Percentiles rank a stretch among this genome's conserved stretches.
phyloP scores from a whole-genome alignment of 2,113 vertebrate species.

The Nipponia nippon region DNA sequence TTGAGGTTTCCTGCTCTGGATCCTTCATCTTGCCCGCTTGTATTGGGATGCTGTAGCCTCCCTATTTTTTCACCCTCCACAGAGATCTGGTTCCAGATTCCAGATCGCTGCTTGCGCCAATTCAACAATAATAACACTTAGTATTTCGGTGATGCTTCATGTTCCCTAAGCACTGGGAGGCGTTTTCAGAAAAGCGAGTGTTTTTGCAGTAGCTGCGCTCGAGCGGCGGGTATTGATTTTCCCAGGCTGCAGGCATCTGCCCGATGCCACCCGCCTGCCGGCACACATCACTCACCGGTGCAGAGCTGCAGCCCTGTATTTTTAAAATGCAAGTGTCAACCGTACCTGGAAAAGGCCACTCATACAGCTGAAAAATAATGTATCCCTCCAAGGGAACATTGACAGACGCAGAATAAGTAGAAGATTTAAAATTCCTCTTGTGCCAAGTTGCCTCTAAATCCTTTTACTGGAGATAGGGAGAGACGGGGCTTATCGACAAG shows the following conservation, averaged over 20 bases:
- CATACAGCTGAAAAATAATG: neutral
- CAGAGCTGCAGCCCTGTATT: neutral
- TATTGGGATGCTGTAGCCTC: neutral
- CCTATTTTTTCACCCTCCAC: neutral
- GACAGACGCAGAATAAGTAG: neutral
- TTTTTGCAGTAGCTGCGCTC: neutral
- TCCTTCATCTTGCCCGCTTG: neutral
- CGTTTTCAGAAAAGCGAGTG: neutral
- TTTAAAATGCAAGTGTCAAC: neutral
- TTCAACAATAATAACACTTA: neutral
- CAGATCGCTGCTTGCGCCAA: neutral
- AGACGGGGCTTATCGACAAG: neutral
- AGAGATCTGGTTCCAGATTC: neutral
- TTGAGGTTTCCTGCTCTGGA: neutral
- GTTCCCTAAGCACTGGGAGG: neutral
- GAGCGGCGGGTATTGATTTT: neutral
- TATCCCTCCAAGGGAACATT: neutral
- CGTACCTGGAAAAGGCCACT: neutral
- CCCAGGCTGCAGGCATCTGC: neutral
- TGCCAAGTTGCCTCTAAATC: neutral
- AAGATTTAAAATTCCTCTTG: neutral
- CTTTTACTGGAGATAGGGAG: neutral
- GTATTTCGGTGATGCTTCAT: neutral
- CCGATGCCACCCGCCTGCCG: rapidly evolving
- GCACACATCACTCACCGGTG: rapidly evolving